phyloP scores from a whole-genome alignment of 2,113 vertebrate species.

The Gallinago jamesoni region DNA sequence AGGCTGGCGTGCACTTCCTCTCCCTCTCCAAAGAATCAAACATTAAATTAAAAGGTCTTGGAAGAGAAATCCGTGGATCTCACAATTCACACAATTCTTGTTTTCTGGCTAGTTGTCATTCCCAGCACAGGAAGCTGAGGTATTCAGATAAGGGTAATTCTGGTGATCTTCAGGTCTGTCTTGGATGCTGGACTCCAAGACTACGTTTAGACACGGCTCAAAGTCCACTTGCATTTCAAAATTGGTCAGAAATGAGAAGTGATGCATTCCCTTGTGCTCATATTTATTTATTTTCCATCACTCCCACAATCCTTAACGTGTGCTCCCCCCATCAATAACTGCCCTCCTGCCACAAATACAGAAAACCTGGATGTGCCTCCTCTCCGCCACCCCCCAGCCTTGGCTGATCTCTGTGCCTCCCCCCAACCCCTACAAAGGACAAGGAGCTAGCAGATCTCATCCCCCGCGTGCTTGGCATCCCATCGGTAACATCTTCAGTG shows the following conservation, averaged over 20 bases:
- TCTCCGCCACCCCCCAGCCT: neutral
- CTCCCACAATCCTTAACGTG: neutral
- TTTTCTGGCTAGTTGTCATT: neutral
- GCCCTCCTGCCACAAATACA: neutral
- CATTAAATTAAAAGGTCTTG: conserved; percentile 18
- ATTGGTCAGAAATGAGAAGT: neutral
- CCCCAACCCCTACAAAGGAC: neutral
- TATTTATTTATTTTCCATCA: neutral
- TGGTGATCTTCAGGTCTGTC: neutral
- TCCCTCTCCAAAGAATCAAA: neutral
- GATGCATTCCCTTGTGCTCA: neutral
- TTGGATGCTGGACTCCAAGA: neutral
- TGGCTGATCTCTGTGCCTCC: neutral
- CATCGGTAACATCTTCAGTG: rapidly evolving
- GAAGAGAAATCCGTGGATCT: neutral
- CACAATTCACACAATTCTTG: neutral
- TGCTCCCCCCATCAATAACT: rapidly evolving
- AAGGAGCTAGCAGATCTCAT: neutral
- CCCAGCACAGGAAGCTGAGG: neutral
- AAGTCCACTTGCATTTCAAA: neutral
- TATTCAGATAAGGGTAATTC: neutral
- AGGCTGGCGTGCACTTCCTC: neutral
- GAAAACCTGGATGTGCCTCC: neutral
- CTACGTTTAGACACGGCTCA: neutral
- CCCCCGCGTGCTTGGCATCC: neutral